These are phyloP conservation scores for Tor tambroides DNA, from an alignment of 2,113 vertebrate genomes.

Conservation along the genomic window DNA sequence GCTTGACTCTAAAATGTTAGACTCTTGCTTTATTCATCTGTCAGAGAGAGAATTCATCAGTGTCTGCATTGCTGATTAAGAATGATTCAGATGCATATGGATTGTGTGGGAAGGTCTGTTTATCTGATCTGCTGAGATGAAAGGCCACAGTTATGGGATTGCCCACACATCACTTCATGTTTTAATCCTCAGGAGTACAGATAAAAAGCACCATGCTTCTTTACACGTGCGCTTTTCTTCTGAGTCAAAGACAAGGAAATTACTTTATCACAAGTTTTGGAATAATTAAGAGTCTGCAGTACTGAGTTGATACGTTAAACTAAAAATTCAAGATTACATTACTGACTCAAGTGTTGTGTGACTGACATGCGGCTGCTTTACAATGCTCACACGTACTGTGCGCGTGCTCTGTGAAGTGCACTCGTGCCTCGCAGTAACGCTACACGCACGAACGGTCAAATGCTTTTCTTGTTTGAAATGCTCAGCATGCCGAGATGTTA, in stretches of 20 bases:
- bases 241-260: background rate
- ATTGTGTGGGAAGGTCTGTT: conserved; percentile 57
- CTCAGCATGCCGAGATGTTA: background rate
- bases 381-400: background rate
- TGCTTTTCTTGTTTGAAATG: background rate
- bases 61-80: conserved; percentile 48
- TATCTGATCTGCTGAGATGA: conserved; percentile 54
- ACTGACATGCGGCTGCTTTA: background rate
- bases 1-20: conserved; percentile 15
- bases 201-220: conserved; percentile 41
- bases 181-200: conserved; percentile 29
- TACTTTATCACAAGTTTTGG: conserved; percentile 1
- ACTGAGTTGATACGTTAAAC: background rate
- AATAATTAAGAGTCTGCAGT: background rate
- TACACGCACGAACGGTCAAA: background rate
- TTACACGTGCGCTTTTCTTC: conserved; percentile 10
- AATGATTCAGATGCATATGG: conserved; percentile 59
- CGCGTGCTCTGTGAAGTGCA: background rate
- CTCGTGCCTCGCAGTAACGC: background rate
- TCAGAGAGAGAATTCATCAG: conserved; percentile 28
- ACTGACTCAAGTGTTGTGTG: background rate
- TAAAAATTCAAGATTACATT: background rate
- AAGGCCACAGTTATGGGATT: conserved; percentile 52
- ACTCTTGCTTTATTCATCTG: conserved; percentile 38
- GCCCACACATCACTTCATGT: conserved; percentile 54